A percentile compares a stretch with the other conserved stretches of the same genome.
phyloP scores from a whole-genome alignment of 2,888 invertebrate species.

The Encarsia formosa region DNA sequence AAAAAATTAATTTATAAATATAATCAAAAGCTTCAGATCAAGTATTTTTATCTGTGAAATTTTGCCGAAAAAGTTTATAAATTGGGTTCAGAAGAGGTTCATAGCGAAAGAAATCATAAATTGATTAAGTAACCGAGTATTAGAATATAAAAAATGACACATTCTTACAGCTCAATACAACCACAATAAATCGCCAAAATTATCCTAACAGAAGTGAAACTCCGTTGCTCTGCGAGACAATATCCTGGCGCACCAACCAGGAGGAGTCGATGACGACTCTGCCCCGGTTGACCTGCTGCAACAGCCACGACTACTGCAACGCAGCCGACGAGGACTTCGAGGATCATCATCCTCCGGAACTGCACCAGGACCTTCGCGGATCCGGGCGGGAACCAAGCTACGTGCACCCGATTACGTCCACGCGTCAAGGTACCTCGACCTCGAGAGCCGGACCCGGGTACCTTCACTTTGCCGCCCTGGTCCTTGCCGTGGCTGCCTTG shows the following conservation, averaged over 20 bases:
- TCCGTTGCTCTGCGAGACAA: slow-evolving; percentile 41
- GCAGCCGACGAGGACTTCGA: slow-evolving; percentile 30
- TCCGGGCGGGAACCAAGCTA: not conserved
- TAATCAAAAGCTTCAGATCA: too few relatives aligned
- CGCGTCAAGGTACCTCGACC: not conserved
- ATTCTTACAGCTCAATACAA: too few relatives aligned
- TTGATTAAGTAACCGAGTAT: too few relatives aligned
- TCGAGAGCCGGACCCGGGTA: not conserved
- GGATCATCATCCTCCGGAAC: not conserved
- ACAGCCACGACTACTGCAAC: slow-evolving; percentile 39
- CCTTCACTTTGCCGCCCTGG: slow-evolving; percentile 37
- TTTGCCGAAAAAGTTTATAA: too few relatives aligned
- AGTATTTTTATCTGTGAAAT: too few relatives aligned
- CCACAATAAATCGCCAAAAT: too few relatives aligned
- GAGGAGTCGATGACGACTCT: slow-evolving; percentile 31
- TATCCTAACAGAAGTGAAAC: slow-evolving; percentile 34
- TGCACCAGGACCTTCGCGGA: not conserved
- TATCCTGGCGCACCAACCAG: slow-evolving; percentile 33
- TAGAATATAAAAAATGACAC: too few relatives aligned
- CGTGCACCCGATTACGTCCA: not conserved
- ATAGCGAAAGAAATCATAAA: too few relatives aligned
- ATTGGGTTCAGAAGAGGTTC: too few relatives aligned
- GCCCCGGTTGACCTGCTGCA: slow-evolving; percentile 40
- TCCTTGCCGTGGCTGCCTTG: slow-evolving; percentile 39
- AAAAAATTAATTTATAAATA: too few relatives aligned